Base-by-base conservation (phyloP, 2,797 vertebrate genomes). In the Champsocephalus esox region DNA sequence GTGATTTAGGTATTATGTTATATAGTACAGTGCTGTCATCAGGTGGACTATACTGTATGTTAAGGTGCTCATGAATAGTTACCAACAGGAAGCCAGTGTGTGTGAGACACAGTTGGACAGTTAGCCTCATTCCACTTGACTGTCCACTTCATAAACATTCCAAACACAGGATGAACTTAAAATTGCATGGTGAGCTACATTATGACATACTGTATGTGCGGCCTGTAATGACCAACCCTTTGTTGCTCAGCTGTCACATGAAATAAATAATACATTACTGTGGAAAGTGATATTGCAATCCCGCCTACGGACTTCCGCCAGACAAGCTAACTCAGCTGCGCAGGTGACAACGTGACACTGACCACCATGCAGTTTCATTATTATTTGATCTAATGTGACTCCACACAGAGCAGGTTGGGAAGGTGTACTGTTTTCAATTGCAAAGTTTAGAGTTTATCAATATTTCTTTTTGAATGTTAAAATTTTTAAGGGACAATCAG, bases 181-280 rank as follows among this genome's bases (percentile, higher is more conserved):
- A 79, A 70, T 59, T 66, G 49, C 32, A 77, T 12, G 11, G 17
- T 58, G 66, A 78, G 44, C 43, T 51, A 50, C 43, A 79, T 73
- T 81, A 81, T 77, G 16, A 81, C 56, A 75, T 16, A 28, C 28
- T 28, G 28, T 28, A 51, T 52, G 60, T 66, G 57, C 0, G 4
- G 19, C 52, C 46, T 61, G 28, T 69, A 82, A 81, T 76, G 28
- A 52, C n/a, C 21, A 61, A 58, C 71, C 28, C 11, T 1, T 45
- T 61, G 49, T 76, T 80, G 69, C 66, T 87, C 79, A 79, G 70
- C 64, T 84, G 80, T 57, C 49, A 52, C 8, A 72, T 51, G 14
- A 56, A 77, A 81, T 95, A 57, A 94, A 94, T 95, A 85, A 94
- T 94, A 79, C 78, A 96, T 79, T 52, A 38, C 11, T 12, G 62